phyloP scores from a whole-genome alignment of 2,888 invertebrate species.

The Yponomeuta evonymella region DNA sequence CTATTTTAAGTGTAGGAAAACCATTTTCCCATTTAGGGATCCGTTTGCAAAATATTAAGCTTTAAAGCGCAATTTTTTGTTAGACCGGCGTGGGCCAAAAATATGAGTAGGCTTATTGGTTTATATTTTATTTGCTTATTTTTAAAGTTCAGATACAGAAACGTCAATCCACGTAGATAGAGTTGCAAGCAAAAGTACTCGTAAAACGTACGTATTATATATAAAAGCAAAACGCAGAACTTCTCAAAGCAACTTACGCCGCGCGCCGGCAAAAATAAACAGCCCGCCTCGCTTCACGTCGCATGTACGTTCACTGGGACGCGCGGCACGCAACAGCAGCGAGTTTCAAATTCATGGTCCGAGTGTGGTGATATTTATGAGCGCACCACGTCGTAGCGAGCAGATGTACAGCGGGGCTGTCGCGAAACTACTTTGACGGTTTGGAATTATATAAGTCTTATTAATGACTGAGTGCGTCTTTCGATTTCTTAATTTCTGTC shows the following conservation, averaged over 20 bases:
- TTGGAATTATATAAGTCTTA: neutral
- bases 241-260: neutral
- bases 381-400: neutral
- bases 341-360: constrained; percentile 6
- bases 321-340: neutral
- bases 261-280: neutral
- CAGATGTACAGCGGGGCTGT: neutral
- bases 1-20: too few relatives aligned
- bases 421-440: neutral
- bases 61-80: too few relatives aligned
- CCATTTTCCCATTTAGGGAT: too few relatives aligned
- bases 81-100: neutral
- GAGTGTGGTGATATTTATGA: neutral
- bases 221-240: neutral
- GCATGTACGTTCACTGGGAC: neutral
- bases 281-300: neutral
- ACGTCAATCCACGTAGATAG: too few relatives aligned
- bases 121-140: neutral
- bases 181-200: too few relatives aligned
- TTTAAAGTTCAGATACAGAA: too few relatives aligned
- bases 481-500: neutral
- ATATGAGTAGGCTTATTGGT: neutral
- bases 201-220: too few relatives aligned
- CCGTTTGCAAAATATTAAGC: too few relatives aligned
- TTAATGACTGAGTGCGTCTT: neutral